These are phyloP conservation scores for Anoplius nigerrimus DNA, from an alignment of 2,888 invertebrate species.

Conservation along the genomic window DNA sequence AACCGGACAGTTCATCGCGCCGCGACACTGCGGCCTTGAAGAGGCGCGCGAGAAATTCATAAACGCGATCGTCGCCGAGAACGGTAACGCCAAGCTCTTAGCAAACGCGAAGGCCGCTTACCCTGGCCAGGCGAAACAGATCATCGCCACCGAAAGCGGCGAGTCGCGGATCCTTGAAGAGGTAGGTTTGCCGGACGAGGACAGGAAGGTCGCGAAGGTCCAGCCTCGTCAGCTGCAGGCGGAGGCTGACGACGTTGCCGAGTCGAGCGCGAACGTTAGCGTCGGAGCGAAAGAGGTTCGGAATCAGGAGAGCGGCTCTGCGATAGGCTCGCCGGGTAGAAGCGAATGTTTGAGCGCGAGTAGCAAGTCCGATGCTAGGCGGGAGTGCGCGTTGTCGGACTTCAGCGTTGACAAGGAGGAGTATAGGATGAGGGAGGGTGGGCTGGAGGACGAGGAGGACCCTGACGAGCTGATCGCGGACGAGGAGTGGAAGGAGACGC, in stretches of 20 bases:
- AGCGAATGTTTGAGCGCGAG: no score
- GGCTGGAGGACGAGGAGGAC: conserved; percentile 15
- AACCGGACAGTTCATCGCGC: conserved; percentile 34
- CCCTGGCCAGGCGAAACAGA: conserved; percentile 86
- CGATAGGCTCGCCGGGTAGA: conserved; percentile 4
- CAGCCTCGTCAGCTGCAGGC: conserved; percentile 11
- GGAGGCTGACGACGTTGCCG: conserved; percentile 6
- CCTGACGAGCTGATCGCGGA: neutral
- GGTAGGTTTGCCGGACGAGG: conserved; percentile 64
- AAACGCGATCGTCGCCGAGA: conserved; percentile 61
- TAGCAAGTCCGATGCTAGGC: conserved; percentile 24
- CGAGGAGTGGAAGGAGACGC: neutral
- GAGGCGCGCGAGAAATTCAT: conserved; percentile 65
- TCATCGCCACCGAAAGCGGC: conserved; percentile 75
- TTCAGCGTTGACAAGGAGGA: conserved; percentile 51
- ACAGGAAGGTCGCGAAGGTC: conserved; percentile 43
- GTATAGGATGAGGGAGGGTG: conserved; percentile 44
- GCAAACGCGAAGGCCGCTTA: conserved; percentile 74
- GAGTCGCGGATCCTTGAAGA: conserved; percentile 67
- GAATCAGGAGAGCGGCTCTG: conserved; percentile 43
- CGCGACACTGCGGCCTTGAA: conserved; percentile 71
- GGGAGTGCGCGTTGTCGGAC: conserved; percentile 51
- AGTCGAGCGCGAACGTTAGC: conserved; percentile 4
- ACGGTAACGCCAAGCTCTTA: conserved; percentile 63
- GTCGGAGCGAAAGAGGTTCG: conserved; percentile 8